Evolutionary conservation across 2,113 vertebrate species (phyloP), one percentile per base, ranked within the genome.

Genomic region (Vulpes lagopus): DNA sequence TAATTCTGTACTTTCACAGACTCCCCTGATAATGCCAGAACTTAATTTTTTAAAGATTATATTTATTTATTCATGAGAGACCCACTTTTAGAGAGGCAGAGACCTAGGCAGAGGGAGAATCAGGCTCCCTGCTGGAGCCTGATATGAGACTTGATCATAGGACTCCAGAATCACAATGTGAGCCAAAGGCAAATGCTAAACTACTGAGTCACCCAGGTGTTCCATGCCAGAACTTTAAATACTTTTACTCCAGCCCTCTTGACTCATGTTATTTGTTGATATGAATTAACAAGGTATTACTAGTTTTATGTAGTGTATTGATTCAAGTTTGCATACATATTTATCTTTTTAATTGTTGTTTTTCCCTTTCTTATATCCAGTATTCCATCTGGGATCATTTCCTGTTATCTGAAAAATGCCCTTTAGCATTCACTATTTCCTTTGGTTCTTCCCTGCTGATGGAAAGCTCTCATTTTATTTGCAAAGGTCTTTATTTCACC

Each of bases 381-480:
- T 83, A 43, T 88, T 91, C 59, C 6, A 67, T 60, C 60, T 94
- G 69, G 79, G 65, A 94, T 95, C 27, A 87, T 69, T 82, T 91
- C 43, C 53, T 86, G 38, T 62, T 76, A 59, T 23, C 30, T 93
- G 71, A 85, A 85, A 84, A 67, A 59, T 80, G 8, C n/a, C 74
- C 43, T 78, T 11, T 78, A 91, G 27, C 20, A 90, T 65, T 95
- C 74, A 84, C 17, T 84, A 85, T 55, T 91, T 94, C 65, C 30
- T 74, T 93, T 93, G 23, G 27, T 62, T 95, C n/a, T 38, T 81
- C 76, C 25, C 49, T 90, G 64, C 32, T 60, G 22, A n/a, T 86
- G 30, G 38, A 23, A 82, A 69, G 76, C 49, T 64, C 35, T 84
- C 14, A 38, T 0, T 90, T 89, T 85, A 74, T 90, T 90, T 95